Conservation (phyloP, 2,888 invertebrate species). For the Phengaris arion region DNA sequence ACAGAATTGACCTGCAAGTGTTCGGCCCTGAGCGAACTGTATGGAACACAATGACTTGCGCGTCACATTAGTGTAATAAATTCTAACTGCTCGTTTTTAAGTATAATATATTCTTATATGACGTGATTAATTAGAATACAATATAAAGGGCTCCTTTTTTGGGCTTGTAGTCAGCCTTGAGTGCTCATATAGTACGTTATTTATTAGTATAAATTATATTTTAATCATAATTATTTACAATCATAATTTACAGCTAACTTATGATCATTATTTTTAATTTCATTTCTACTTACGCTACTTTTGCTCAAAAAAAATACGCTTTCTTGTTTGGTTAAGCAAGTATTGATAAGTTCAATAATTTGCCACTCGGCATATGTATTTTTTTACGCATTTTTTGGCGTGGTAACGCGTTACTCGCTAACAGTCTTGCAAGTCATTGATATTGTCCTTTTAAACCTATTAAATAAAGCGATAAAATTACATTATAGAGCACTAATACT, state of each 20-base stretch:
- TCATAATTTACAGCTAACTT: background rate
- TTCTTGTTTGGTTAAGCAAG: no score
- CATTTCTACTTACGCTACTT: background rate
- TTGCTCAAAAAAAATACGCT: background rate
- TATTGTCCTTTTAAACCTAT: no score
- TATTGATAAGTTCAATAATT: no score
- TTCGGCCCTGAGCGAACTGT: background rate
- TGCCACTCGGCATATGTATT: no score
- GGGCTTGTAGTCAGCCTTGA: conserved; percentile 54
- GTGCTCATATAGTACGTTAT: background rate
- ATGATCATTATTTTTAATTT: background rate
- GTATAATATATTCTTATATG: conserved; percentile 22
- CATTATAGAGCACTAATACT: background rate
- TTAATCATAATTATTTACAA: conserved; percentile 4
- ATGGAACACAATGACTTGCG: conserved; percentile 1
- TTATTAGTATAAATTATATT: background rate
- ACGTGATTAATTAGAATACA: conserved; percentile 26
- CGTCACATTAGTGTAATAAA: background rate
- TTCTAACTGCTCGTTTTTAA: conserved; percentile 22
- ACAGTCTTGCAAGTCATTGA: no score
- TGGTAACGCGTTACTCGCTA: no score
- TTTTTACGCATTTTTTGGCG: no score
- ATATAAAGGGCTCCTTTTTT: conserved; percentile 48
- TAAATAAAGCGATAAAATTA: no score
- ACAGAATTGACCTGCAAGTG: no score